phyloP scores from a whole-genome alignment of 2,888 invertebrate species.

The Lycia hirtaria region DNA sequence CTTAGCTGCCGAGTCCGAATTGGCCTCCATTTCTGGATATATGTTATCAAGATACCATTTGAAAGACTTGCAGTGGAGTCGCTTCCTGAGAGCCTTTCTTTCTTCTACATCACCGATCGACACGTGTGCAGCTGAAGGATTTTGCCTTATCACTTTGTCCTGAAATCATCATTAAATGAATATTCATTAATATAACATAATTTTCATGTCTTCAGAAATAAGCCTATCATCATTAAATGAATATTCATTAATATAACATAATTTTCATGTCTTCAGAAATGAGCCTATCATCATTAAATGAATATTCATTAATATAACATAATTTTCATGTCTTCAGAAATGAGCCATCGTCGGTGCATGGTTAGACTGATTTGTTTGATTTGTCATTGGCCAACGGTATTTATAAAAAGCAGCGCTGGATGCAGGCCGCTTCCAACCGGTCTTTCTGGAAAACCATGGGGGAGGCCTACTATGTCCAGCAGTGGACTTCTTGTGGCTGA shows the following conservation, averaged over 20 bases:
- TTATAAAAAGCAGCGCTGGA: no score
- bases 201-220: neutral
- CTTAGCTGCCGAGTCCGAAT: conserved; percentile 83
- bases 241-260: neutral
- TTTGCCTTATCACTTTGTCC: conserved; percentile 90
- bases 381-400: no score
- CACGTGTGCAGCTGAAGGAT: conserved; percentile 86
- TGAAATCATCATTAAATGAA: conserved; percentile 63
- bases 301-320: neutral
- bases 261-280: neutral
- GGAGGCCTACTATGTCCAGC: no score
- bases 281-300: conserved; percentile 37
- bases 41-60: conserved; percentile 94
- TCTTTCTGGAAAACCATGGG: no score
- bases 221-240: conserved; percentile 39
- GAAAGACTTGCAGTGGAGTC: conserved; percentile 92
- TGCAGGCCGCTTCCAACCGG: no score
- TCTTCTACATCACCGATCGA: conserved; percentile 93
- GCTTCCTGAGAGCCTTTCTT: conserved; percentile 88
- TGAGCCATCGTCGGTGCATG: conserved; percentile 36
- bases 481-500: no score
- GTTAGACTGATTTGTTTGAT: no score
- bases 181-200: neutral
- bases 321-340: neutral
- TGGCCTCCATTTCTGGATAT: conserved; percentile 92